A percentile compares a stretch with the other conserved stretches of the same genome.
phyloP scores from a whole-genome alignment of 2,797 vertebrate species.

The Leptodactylus fallax region DNA sequence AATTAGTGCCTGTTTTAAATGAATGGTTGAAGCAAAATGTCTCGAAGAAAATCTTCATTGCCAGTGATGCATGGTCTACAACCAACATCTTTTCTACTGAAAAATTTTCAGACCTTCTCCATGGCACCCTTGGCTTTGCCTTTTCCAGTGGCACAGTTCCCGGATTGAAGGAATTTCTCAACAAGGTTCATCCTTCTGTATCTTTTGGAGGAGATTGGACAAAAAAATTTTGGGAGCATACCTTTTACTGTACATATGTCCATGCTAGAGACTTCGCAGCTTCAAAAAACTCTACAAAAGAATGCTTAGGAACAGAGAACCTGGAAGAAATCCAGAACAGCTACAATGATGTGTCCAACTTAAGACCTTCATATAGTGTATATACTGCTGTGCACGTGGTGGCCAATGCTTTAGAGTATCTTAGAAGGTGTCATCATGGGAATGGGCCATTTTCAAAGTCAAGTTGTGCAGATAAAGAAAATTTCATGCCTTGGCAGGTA shows the following conservation, averaged over 20 bases:
- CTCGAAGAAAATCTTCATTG: background rate
- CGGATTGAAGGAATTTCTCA: background rate
- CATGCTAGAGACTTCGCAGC: too few species aligned
- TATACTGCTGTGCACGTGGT: too few species aligned
- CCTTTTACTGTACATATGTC: background rate
- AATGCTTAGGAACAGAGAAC: too few species aligned
- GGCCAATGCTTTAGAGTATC: too few species aligned
- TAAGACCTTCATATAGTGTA: too few species aligned
- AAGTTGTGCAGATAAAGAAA: too few species aligned
- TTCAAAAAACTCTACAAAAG: too few species aligned
- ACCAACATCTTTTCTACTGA: background rate
- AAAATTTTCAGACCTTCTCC: background rate
- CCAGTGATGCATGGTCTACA: background rate
- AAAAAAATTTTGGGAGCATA: background rate
- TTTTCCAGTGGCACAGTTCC: background rate
- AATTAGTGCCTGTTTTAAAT: constrained; percentile 14
- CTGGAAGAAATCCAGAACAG: too few species aligned
- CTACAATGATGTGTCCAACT: too few species aligned
- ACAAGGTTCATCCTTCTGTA: background rate
- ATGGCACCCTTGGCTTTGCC: background rate
- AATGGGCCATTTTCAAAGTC: too few species aligned
- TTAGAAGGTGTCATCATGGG: too few species aligned
- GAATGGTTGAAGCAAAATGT: constrained; percentile 10
- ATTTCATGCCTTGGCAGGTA: too few species aligned
- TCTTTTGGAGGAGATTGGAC: background rate